Evolutionary conservation across 2,113 vertebrate species (phyloP).

Genomic region (Cebus imitator): DNA sequence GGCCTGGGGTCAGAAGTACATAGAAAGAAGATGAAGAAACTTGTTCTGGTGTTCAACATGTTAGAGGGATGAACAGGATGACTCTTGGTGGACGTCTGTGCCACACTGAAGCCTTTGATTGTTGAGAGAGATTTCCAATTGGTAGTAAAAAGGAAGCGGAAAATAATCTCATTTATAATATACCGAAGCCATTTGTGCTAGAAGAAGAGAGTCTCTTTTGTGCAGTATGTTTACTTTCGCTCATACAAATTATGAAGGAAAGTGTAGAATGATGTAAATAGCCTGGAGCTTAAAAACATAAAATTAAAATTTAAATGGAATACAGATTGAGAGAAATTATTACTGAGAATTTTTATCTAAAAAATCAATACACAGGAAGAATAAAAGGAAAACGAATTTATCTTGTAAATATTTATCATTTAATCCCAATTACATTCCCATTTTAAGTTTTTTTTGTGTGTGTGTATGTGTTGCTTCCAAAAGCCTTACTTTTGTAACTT

Average conservation of each 20-base stretch:
- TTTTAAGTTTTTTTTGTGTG: background rate
- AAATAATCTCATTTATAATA: slow-evolving; percentile 5
- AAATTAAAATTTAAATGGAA: slow-evolving; percentile 40
- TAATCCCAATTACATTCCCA: background rate
- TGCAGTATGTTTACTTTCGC: background rate
- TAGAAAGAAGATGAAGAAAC: background rate
- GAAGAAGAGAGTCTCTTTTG: background rate
- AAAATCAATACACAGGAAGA: slow-evolving; percentile 24
- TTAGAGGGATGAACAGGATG: background rate
- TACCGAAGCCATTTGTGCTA: background rate
- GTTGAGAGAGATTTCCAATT: background rate
- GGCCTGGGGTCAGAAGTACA: background rate
- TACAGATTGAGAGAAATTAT: background rate
- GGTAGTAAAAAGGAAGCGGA: slow-evolving; percentile 26
- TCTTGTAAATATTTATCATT: slow-evolving; percentile 31
- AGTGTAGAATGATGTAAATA: background rate
- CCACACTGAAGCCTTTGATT: background rate
- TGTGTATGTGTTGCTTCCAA: background rate
- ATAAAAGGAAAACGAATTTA: background rate
- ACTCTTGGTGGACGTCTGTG: background rate
- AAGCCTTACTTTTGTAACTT: slow-evolving; percentile 5
- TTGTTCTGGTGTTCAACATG: background rate
- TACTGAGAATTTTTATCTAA: background rate
- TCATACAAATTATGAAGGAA: background rate
- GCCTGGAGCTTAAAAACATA: background rate